Conservation (phyloP, 1,140 invertebrate species). For the Hycleus phaleratus region DNA sequence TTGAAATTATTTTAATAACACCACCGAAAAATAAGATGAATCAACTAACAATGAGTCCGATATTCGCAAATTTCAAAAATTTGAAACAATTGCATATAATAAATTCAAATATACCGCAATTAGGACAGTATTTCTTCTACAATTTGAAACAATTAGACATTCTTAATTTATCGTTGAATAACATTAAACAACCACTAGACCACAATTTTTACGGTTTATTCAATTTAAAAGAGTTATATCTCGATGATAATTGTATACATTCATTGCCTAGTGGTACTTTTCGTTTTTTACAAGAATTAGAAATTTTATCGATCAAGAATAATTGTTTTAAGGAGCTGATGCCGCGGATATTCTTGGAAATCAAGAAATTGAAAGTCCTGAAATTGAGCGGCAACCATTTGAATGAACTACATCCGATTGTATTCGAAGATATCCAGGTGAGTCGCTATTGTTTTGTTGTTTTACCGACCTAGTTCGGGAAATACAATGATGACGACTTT, state of each 20-base stretch:
- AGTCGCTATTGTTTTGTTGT: conserved; percentile 2
- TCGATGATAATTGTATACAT: conserved; percentile 73
- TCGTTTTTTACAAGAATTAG: conserved; percentile 57
- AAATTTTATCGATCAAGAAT: conserved; percentile 57
- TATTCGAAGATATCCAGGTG: conserved; percentile 66
- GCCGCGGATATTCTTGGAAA: conserved; percentile 57
- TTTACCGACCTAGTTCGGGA: background rate
- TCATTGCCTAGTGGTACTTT: conserved; percentile 69
- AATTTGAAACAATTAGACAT: conserved; percentile 58
- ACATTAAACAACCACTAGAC: conserved; percentile 67
- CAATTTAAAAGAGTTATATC: conserved; percentile 71
- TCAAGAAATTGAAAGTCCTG: conserved; percentile 58
- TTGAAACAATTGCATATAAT: conserved; percentile 69
- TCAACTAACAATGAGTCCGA: conserved; percentile 62
- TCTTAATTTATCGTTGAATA: conserved; percentile 68
- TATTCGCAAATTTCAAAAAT: conserved; percentile 58
- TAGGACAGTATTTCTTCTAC: conserved; percentile 72
- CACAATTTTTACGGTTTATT: conserved; percentile 73
- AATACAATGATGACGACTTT: background rate
- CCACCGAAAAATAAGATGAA: conserved; percentile 58
- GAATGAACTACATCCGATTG: conserved; percentile 61
- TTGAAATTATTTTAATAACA: conserved; percentile 60
- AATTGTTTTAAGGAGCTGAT: conserved; percentile 64
- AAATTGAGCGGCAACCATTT: conserved; percentile 69
- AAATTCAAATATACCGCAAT: conserved; percentile 66